Percentiles rank a stretch among this genome's conserved stretches.
These are phyloP conservation scores for Hirtodrosophila duncani DNA, from an alignment of 2,888 invertebrate species.

Conservation along the genomic window DNA sequence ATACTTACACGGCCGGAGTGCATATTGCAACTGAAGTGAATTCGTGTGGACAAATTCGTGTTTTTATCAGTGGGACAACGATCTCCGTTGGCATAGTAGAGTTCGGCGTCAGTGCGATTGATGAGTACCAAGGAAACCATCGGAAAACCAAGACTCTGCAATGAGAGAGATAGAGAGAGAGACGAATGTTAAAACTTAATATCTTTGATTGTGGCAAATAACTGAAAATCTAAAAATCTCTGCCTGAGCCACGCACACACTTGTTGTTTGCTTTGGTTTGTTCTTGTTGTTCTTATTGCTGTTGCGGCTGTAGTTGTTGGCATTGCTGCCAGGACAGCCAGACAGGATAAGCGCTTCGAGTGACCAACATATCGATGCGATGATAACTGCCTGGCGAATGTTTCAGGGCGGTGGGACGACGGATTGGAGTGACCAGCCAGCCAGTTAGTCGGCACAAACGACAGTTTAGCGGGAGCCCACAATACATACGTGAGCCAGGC, in stretches of 20 bases:
- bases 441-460: slow-evolving; percentile 34
- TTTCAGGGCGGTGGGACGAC: neutral
- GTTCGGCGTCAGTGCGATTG: slow-evolving; percentile 68
- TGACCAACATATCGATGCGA: slow-evolving; percentile 43
- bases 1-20: slow-evolving; percentile 75
- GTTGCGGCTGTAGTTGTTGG: slow-evolving; percentile 10
- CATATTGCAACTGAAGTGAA: slow-evolving; percentile 75
- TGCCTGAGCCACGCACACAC: slow-evolving; percentile 44
- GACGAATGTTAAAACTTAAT: slow-evolving; percentile 46
- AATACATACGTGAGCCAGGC: slow-evolving; percentile 31
- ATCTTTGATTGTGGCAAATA: slow-evolving; percentile 68
- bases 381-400: slow-evolving; percentile 29
- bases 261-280: slow-evolving; percentile 12
- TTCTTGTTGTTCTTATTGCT: slow-evolving; percentile 9
- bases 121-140: slow-evolving; percentile 60
- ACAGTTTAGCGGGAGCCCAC: slow-evolving; percentile 50
- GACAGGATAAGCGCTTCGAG: neutral
- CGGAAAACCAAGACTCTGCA: slow-evolving; percentile 77
- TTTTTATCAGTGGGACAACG: slow-evolving; percentile 69
- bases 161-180: slow-evolving; percentile 12
- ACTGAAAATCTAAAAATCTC: slow-evolving; percentile 56
- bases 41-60: slow-evolving; percentile 66
- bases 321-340: slow-evolving; percentile 14
- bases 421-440: slow-evolving; percentile 11
- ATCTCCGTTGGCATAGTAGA: slow-evolving; percentile 74